Base-by-base conservation (phyloP, 2,113 vertebrate species). In the Meleagris gallopavo region DNA sequence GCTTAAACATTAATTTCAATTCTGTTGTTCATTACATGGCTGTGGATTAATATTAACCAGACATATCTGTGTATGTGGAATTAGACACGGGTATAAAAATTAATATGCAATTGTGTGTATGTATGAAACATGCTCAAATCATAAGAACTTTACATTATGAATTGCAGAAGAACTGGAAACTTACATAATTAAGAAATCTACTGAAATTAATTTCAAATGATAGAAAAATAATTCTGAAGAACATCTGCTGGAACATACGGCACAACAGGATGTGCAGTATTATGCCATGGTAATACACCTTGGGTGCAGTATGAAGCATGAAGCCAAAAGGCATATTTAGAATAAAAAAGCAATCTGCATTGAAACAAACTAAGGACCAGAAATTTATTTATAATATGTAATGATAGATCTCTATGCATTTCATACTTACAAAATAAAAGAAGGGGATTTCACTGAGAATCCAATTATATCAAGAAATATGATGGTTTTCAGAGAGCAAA, bases 181-280 rank as follows among this genome's bases (percentile, higher is more conserved):
- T 32, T 70, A 66, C 0, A 0, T 22, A 65, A 66, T 32, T 48
- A 72, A 84, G 69, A 24, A 85, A 66, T 55, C 38, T 55, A 83
- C 24, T 43, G 18, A 89, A 85, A 83, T 66, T 11, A 36, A 86
- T 92, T 90, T 94, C 18, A 92, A 92, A 90, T 72, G n/a, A 43
- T 32, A 0, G 48, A 89, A 89, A 95, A 89, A 73, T 58, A 70
- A 93, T 52, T 82, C 91, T 61, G 74, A 75, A 67, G 27, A 92
- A 97, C 91, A 92, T 93, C 93, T 96, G 86, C 25, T 87, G 64
- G 77, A 89, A 82, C 84, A 92, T 76, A 93, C 0, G 32, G 71
- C 81, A 76, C 3, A 10, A 85, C 62, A 95, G 60, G 89, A 95
- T 92, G 34, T 65, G 60, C 76, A 43, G 66, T 57, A 13, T 55